Percentiles rank a stretch among this genome's conserved stretches.
These are phyloP conservation scores for Colletes gigas DNA, from an alignment of 1,140 invertebrate genomes.

Conservation along the genomic window DNA sequence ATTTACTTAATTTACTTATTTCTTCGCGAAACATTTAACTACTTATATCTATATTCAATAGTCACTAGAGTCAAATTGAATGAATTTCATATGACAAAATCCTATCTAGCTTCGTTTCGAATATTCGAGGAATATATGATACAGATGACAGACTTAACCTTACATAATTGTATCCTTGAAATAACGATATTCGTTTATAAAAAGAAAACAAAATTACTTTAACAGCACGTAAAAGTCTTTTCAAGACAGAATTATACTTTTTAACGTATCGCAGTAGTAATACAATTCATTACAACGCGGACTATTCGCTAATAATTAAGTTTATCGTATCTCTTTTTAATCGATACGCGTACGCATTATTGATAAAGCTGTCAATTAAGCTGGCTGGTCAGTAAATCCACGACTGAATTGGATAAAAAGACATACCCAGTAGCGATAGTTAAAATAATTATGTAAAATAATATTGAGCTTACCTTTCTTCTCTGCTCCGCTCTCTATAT, in stretches of 20 bases:
- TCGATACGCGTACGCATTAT: constrained; percentile 17
- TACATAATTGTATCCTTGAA: constrained; percentile 7
- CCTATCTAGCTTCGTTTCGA: background rate
- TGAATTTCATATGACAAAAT: background rate
- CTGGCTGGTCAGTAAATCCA: background rate
- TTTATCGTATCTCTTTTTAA: constrained; percentile 1
- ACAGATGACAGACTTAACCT: constrained; percentile 3
- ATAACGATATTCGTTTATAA: constrained; percentile 2
- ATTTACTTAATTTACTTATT: constrained; percentile 8
- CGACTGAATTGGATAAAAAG: constrained; percentile 14
- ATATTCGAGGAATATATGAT: background rate
- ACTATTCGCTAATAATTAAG: background rate
- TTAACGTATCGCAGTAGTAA: background rate
- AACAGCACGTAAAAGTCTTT: background rate
- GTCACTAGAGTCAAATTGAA: background rate
- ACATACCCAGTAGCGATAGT: constrained; percentile 6
- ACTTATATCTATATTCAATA: background rate
- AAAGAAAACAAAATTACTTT: background rate
- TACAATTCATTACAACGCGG: background rate
- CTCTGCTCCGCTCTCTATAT: constrained; percentile 85
- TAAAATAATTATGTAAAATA: constrained; percentile 48
- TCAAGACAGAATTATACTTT: background rate
- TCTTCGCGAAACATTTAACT: background rate
- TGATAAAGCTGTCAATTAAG: background rate
- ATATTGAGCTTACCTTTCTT: constrained; percentile 85